Evolutionary conservation across 2,888 invertebrate genomes (phyloP).

Genomic region (Leptura quadrifasciata): DNA sequence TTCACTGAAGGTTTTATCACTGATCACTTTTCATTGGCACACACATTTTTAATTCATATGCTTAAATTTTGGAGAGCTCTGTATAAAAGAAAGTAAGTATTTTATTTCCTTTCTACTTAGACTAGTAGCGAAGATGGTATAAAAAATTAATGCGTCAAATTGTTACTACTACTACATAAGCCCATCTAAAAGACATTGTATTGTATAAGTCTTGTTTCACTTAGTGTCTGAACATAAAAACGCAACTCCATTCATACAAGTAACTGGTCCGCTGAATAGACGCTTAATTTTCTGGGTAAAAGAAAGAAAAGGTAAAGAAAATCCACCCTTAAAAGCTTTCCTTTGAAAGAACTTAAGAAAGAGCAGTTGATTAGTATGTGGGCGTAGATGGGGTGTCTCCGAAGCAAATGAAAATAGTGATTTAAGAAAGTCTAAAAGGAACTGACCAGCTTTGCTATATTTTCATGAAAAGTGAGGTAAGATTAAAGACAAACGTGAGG

Average conservation of each 20-base stretch:
- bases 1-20: too few species aligned
- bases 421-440: constrained; percentile 32
- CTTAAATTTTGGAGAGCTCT: not conserved
- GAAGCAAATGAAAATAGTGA: constrained; percentile 41
- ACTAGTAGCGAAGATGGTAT: not conserved
- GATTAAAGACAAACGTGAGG: not conserved
- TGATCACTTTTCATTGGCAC: too few species aligned
- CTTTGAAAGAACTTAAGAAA: constrained; percentile 45
- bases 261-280: constrained; percentile 33
- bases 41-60: too few species aligned
- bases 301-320: constrained; percentile 47
- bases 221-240: constrained; percentile 20
- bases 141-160: constrained; percentile 5
- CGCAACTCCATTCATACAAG: constrained; percentile 26
- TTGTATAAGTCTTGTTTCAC: constrained; percentile 13
- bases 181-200: constrained; percentile 2
- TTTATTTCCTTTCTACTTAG: not conserved
- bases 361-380: constrained; percentile 56
- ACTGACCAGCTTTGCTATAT: constrained; percentile 20
- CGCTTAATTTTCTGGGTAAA: constrained; percentile 49
- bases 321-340: constrained; percentile 45
- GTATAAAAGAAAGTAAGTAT: not conserved
- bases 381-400: constrained; percentile 48
- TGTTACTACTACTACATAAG: not conserved
- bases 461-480: constrained; percentile 2